Evolutionary conservation across 2,113 vertebrate genomes (phyloP).

Genomic region (Calidris pygmaea): DNA sequence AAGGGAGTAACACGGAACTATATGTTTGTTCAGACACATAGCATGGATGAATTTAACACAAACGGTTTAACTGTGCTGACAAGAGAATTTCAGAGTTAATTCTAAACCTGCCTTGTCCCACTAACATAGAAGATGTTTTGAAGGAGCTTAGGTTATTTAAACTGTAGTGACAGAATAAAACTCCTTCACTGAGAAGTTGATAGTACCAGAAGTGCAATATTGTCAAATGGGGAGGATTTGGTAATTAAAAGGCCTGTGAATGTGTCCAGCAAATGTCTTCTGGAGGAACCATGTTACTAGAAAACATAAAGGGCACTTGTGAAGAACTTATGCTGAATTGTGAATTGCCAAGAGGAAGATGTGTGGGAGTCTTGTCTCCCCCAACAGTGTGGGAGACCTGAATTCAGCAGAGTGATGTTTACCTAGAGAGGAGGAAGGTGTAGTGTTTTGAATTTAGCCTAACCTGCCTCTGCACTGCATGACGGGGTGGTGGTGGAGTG

Average conservation of each 20-base stretch:
- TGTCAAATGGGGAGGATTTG: neutral
- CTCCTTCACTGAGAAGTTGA: neutral
- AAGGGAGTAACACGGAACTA: conserved; percentile 59
- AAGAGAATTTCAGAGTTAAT: conserved; percentile 35
- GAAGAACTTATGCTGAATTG: neutral
- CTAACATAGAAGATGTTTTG: neutral
- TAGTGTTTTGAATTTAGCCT: neutral
- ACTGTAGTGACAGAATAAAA: neutral
- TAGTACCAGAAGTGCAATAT: neutral
- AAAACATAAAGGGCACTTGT: neutral
- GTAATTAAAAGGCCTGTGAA: neutral
- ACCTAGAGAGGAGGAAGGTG: neutral
- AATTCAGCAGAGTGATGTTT: neutral
- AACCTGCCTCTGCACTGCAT: neutral
- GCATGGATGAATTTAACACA: conserved; percentile 29
- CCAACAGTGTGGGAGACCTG: neutral
- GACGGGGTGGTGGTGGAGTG: accelerated
- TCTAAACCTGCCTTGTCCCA: neutral
- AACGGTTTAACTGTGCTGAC: conserved; percentile 24
- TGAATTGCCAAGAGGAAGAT: neutral
- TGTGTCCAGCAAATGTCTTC: neutral
- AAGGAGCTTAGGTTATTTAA: neutral
- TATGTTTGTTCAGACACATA: conserved; percentile 23
- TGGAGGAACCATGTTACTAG: neutral
- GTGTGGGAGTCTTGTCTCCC: too few species aligned